Conservation (phyloP, 2,888 invertebrate genomes). For the Melikaiella ostensackeni region DNA sequence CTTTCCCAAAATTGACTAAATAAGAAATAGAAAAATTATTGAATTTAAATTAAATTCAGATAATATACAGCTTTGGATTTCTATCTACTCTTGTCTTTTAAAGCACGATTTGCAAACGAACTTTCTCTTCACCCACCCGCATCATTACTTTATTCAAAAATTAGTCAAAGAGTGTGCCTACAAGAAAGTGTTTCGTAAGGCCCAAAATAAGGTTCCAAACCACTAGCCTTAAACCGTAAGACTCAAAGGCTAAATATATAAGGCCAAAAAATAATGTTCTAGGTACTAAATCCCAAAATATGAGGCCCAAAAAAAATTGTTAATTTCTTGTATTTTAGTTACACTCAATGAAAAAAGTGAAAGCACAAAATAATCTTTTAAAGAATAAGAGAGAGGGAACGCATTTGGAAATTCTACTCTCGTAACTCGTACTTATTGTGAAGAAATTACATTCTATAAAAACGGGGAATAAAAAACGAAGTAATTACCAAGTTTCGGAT, state of each 20-base stretch:
- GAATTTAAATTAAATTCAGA: background rate
- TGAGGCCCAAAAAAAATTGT: background rate
- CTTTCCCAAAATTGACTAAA: background rate
- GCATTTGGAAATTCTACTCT: conserved; percentile 32
- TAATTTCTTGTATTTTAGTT: background rate
- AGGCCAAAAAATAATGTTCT: too few species aligned
- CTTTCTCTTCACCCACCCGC: conserved; percentile 36
- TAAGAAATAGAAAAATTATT: background rate
- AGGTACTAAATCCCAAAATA: too few species aligned
- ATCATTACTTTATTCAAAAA: conserved; percentile 1
- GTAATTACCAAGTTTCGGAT: conserved; percentile 49
- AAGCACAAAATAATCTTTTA: conserved; percentile 8
- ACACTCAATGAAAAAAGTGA: background rate
- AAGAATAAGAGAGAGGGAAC: background rate
- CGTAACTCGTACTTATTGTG: conserved; percentile 21
- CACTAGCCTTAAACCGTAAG: too few species aligned
- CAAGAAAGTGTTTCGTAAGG: too few species aligned
- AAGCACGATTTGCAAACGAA: conserved; percentile 19
- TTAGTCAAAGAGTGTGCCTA: background rate
- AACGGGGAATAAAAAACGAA: background rate
- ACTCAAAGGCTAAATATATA: too few species aligned
- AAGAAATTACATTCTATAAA: background rate
- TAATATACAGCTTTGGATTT: conserved; percentile 16
- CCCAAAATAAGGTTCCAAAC: too few species aligned
- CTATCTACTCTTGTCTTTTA: background rate